phyloP scores from a whole-genome alignment of 2,113 vertebrate genomes.

The Callithrix jacchus region DNA sequence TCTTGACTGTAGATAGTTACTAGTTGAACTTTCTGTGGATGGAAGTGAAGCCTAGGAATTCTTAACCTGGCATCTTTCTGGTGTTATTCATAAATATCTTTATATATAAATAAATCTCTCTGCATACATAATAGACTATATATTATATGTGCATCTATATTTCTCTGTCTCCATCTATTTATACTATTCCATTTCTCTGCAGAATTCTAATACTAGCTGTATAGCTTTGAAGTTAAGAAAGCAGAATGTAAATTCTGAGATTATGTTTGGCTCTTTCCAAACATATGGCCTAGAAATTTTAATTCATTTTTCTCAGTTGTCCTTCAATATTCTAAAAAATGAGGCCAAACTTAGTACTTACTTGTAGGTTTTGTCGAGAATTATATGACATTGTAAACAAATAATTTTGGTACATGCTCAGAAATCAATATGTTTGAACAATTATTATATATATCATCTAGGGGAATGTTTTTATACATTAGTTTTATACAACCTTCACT shows the following conservation, averaged over 20 bases:
- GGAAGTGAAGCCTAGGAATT: background rate
- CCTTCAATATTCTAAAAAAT: background rate
- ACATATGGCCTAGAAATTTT: background rate
- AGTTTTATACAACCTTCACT: background rate
- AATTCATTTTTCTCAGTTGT: background rate
- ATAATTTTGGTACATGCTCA: background rate
- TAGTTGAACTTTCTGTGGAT: background rate
- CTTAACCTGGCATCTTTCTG: no score
- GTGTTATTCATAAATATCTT: background rate
- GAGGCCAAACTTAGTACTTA: background rate
- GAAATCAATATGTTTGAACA: background rate
- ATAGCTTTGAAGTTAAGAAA: background rate
- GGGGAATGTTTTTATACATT: background rate
- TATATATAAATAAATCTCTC: background rate
- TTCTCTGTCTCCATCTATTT: background rate
- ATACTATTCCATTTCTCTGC: background rate
- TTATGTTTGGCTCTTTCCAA: background rate
- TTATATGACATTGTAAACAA: background rate
- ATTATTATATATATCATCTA: background rate
- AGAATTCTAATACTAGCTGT: background rate
- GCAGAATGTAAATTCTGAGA: background rate
- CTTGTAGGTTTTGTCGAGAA: background rate
- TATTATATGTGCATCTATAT: background rate
- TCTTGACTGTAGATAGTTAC: background rate
- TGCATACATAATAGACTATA: background rate